A percentile compares a stretch with the other conserved stretches of the same genome.
Conservation (phyloP, 2,113 vertebrate genomes). For the Muntiacus reevesi region DNA sequence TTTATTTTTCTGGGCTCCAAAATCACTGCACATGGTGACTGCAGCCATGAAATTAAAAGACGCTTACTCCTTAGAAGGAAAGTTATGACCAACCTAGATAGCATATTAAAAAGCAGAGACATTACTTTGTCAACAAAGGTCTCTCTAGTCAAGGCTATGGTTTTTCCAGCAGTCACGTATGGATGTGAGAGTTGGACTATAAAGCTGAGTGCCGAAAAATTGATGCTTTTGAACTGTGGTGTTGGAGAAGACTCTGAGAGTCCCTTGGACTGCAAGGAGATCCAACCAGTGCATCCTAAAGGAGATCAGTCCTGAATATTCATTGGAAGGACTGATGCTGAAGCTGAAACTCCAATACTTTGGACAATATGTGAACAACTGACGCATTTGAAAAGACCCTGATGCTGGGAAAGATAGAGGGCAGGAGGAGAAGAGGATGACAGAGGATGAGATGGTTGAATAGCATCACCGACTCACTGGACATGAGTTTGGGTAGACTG, state of each 20-base stretch:
- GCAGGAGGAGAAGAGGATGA: background rate
- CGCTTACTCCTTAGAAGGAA: too few species aligned
- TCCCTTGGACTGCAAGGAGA: background rate
- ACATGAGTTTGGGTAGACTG: background rate
- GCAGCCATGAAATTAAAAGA: too few species aligned
- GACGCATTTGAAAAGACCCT: background rate
- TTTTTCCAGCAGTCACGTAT: too few species aligned
- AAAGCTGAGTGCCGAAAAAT: accelerated
- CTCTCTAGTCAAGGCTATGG: accelerated
- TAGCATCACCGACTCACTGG: background rate
- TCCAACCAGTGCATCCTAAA: background rate
- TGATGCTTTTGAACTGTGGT: background rate
- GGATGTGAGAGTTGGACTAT: too few species aligned
- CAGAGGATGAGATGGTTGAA: background rate
- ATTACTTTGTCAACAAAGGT: too few species aligned
- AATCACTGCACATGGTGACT: too few species aligned
- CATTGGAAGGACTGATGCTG: background rate
- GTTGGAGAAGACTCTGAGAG: background rate
- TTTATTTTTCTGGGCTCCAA: too few species aligned
- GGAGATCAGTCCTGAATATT: background rate
- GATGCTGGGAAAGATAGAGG: background rate
- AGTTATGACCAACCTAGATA: too few species aligned
- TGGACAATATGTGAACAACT: background rate
- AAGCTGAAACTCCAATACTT: background rate
- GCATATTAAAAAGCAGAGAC: too few species aligned